Percentiles rank a stretch among this genome's conserved stretches.
phyloP scores from a whole-genome alignment of 2,797 vertebrate species.

The Gadopsis marmoratus region DNA sequence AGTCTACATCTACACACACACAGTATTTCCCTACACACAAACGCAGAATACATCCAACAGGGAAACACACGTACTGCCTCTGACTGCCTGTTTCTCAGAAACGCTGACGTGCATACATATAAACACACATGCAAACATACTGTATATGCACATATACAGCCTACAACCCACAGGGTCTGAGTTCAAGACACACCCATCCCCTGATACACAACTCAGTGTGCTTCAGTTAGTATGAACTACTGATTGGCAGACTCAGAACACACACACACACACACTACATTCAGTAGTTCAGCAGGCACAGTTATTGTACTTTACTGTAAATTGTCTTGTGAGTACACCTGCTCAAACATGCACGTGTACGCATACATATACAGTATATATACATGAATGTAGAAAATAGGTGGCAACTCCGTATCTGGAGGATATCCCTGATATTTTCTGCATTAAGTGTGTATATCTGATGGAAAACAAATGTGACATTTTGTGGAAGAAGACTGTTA shows the following conservation, averaged over 20 bases:
- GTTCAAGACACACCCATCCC: slow-evolving; percentile 20
- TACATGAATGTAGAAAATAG: neutral
- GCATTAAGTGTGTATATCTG: slow-evolving; percentile 8
- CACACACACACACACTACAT: slow-evolving; percentile 1
- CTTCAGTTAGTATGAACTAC: slow-evolving; percentile 13
- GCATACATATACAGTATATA: too few species aligned
- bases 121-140: slow-evolving; percentile 36
- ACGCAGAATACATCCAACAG: slow-evolving; percentile 43
- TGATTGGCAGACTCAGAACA: slow-evolving; percentile 7
- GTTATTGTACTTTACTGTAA: neutral
- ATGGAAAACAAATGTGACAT: neutral
- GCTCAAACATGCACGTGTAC: neutral
- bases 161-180: slow-evolving; percentile 5
- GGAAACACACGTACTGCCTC: slow-evolving; percentile 29
- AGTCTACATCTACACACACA: slow-evolving; percentile 71
- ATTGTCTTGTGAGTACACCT: neutral
- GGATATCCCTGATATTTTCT: neutral
- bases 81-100: slow-evolving; percentile 47
- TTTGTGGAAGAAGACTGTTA: neutral
- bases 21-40: slow-evolving; percentile 45
- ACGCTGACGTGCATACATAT: slow-evolving; percentile 38
- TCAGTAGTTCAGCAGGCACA: neutral
- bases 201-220: slow-evolving; percentile 17
- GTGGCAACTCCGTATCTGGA: neutral
- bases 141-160: slow-evolving; percentile 40